A percentile compares a stretch with the other conserved stretches of the same genome.
These are phyloP conservation scores for Trichechus manatus DNA, from an alignment of 2,113 vertebrate species.

Conservation along the genomic window DNA sequence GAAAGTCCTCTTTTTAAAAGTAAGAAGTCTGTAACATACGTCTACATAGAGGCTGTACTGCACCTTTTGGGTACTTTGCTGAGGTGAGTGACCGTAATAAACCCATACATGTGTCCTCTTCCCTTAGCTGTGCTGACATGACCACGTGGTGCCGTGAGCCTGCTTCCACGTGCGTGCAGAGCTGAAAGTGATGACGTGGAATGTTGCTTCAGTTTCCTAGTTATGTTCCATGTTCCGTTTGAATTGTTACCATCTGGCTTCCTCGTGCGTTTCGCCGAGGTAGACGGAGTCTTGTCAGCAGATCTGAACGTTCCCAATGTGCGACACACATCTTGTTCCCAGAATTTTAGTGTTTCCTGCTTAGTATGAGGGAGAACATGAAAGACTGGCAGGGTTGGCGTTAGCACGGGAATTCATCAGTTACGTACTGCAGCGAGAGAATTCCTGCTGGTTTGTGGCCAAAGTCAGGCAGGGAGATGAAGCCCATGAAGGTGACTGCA, in stretches of 20 bases:
- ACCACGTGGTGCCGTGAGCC: conserved; percentile 65
- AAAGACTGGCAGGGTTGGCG: neutral
- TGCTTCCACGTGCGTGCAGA: conserved; percentile 75
- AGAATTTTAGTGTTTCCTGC: conserved; percentile 71
- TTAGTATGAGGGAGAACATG: conserved; percentile 26
- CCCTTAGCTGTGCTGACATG: conserved; percentile 15
- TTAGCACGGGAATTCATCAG: neutral
- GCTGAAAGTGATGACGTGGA: conserved; percentile 82
- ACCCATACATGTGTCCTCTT: neutral
- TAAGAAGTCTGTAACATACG: neutral
- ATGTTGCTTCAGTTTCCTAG: conserved; percentile 78
- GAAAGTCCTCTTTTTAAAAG: conserved; percentile 9
- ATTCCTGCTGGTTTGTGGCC: conserved; percentile 54
- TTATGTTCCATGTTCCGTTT: conserved; percentile 24
- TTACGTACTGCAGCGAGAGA: conserved; percentile 41
- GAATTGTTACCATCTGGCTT: conserved; percentile 75
- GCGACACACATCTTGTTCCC: conserved; percentile 67
- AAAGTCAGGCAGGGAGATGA: neutral
- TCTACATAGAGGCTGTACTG: neutral
- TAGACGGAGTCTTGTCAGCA: conserved; percentile 64
- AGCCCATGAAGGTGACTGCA: neutral
- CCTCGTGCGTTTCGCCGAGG: conserved; percentile 62
- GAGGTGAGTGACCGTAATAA: conserved; percentile 47
- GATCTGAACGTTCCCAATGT: conserved; percentile 69
- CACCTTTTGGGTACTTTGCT: neutral